A percentile compares a stretch with the other conserved stretches of the same genome.
Conservation (phyloP, 2,113 vertebrate species). For the Grus americana region DNA sequence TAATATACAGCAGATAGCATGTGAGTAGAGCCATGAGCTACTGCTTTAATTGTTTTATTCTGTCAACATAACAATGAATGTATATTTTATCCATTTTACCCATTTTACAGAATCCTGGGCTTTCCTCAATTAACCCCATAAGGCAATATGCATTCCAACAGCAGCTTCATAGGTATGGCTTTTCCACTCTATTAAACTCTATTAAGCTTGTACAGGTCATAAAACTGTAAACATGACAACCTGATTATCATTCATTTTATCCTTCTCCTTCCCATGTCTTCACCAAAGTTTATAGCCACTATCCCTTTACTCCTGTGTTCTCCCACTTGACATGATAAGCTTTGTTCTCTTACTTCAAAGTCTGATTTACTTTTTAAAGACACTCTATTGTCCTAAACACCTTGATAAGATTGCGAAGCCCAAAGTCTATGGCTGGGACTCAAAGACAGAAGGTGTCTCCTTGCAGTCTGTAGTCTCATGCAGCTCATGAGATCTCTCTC, state of each 20-base stretch:
- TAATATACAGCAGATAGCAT: background rate
- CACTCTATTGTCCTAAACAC: background rate
- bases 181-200: background rate
- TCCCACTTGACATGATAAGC: background rate
- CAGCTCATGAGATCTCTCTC: background rate
- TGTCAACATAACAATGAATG: background rate
- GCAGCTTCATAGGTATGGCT: background rate
- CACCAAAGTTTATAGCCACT: background rate
- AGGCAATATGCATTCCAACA: background rate
- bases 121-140: background rate
- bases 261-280: background rate
- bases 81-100: background rate
- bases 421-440: background rate
- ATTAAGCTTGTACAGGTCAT: background rate
- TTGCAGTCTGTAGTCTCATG: background rate
- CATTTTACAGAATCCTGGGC: background rate
- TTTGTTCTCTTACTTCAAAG: background rate
- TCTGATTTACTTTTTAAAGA: background rate
- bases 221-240: slow-evolving; percentile 16
- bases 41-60: background rate
- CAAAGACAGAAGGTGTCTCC: background rate
- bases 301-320: background rate
- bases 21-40: background rate
- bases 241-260: background rate
- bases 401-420: background rate